Base-by-base conservation (phyloP, 2,888 invertebrate genomes). In the Epinotia ramella region DNA sequence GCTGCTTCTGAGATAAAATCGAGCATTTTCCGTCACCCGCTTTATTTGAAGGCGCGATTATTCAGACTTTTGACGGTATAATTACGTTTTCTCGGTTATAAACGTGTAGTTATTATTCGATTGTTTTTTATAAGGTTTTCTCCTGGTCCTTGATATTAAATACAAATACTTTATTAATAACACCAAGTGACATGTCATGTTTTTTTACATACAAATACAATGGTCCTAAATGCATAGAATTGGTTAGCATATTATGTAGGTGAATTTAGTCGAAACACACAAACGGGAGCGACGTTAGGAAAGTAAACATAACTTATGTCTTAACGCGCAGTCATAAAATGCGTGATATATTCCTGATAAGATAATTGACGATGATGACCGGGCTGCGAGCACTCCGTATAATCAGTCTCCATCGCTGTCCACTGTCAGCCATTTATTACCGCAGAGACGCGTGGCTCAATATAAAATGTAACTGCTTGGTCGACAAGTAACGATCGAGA, bases 1-100 rank as follows among this genome's bases (percentile, higher is more conserved):
- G 86, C 85, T 81, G 81, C 79, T 77, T 77, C 80, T 78, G 82
- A 78, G 83, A 81, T 81, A 81, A 83, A 78, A 81, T 79, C 80
- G 81, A 84, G 84, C 81, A 81, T 80, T 79, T 79, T 78, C 78
- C 77, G 78, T 68, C 80, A 80, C 79, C 77, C 79, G 67, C 65
- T 60, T 73, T 77, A 69, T 73, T 65, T 67, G 67, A 66, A 28
- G 71, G 28, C 57, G 62, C 76, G 67, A 72, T 70, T 71, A 76
- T 76, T 67, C 72, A 72, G 76, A 72, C 62, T 72, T 76, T 76
- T 72, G 72, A 76, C 56, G 28, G 71, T 18, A 12, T 67, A 68
- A 68, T 73, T 68, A 73, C 56, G 62, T 72, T 72, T 67, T 40
- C 56, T 62, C 20, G 57, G 66, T 49, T 67, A 66, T 67, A 60